A percentile compares a stretch with the other conserved stretches of the same genome.
These are phyloP conservation scores for Saxidomus purpurata DNA, from an alignment of 1,140 invertebrate species.

Conservation along the genomic window DNA sequence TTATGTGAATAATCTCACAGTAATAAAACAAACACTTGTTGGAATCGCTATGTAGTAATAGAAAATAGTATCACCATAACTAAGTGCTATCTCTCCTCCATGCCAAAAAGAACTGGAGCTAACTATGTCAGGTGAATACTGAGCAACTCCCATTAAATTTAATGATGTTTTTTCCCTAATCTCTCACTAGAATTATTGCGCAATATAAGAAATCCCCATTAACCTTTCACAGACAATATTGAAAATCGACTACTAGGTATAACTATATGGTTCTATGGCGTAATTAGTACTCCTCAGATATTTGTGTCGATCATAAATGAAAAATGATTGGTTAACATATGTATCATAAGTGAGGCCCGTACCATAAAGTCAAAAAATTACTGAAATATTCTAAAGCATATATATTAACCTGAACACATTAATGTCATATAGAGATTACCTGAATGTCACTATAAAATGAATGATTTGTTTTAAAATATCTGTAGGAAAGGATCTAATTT, in stretches of 20 bases:
- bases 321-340: conserved; percentile 31
- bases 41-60: not conserved
- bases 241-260: not conserved
- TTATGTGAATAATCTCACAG: too few species aligned
- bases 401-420: too few species aligned
- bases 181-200: not conserved
- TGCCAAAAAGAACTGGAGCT: not conserved
- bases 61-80: not conserved
- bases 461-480: too few species aligned
- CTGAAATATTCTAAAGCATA: too few species aligned
- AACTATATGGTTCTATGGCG: not conserved
- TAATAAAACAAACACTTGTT: not conserved
- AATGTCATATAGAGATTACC: too few species aligned
- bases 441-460: too few species aligned
- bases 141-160: not conserved
- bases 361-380: too few species aligned
- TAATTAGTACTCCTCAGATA: conserved; percentile 24
- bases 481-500: too few species aligned
- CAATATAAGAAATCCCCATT: conserved; percentile 18
- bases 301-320: conserved; percentile 17
- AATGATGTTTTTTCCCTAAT: conserved; percentile 15
- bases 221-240: conserved; percentile 3
- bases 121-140: not conserved
- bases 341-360: not conserved
- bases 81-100: not conserved